phyloP scores from a whole-genome alignment of 2,888 invertebrate species.

The Bruchidius siliquastri region DNA sequence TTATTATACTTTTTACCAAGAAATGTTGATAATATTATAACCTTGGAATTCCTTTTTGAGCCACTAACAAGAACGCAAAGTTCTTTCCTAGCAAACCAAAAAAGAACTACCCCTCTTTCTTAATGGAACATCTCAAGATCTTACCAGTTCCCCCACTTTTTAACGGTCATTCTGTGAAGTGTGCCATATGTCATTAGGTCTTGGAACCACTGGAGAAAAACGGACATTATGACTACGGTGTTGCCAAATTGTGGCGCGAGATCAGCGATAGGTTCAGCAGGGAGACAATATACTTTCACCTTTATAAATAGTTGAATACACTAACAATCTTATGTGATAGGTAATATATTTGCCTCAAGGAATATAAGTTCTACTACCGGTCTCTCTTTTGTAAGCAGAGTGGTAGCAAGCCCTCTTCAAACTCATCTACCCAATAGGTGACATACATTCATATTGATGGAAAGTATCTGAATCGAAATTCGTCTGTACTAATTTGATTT shows the following conservation, averaged over 20 bases:
- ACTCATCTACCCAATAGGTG: too few relatives aligned
- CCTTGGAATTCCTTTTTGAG: background rate
- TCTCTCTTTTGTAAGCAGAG: too few relatives aligned
- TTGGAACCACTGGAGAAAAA: background rate
- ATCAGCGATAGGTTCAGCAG: too few relatives aligned
- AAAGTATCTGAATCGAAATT: too few relatives aligned
- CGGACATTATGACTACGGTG: background rate
- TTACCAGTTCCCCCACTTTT: constrained; percentile 29
- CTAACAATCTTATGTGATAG: too few relatives aligned
- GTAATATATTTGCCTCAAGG: too few relatives aligned
- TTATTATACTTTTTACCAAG: background rate
- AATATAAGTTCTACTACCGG: too few relatives aligned
- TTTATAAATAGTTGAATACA: too few relatives aligned
- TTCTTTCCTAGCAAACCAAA: constrained; percentile 3
- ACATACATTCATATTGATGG: too few relatives aligned
- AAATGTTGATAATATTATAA: background rate
- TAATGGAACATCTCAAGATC: constrained; percentile 12
- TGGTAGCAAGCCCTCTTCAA: too few relatives aligned
- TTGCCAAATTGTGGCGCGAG: background rate
- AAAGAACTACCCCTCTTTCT: constrained; percentile 14
- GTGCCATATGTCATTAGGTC: background rate
- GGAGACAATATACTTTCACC: too few relatives aligned
- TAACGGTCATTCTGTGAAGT: background rate
- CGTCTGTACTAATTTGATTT: too few relatives aligned
- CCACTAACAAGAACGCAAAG: background rate